These are phyloP conservation scores for Urocitellus parryii DNA, from an alignment of 2,113 vertebrate species.

Conservation along the genomic window DNA sequence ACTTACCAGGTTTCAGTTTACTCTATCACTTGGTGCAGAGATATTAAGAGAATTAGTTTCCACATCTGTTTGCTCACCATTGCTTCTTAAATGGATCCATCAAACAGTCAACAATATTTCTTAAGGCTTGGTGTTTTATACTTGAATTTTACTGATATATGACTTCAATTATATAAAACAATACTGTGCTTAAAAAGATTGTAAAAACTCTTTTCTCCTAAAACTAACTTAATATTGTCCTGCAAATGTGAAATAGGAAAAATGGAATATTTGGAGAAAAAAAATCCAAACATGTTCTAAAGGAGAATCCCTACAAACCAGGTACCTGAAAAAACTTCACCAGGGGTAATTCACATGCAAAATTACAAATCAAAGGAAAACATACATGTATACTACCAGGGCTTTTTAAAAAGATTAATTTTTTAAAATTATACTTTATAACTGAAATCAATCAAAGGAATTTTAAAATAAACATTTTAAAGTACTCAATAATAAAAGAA, in stretches of 20 bases:
- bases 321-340: fast-evolving
- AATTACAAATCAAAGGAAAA: not conserved
- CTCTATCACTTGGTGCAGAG: not conserved
- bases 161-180: not conserved
- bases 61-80: not conserved
- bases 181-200: not conserved
- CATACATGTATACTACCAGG: not conserved
- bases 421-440: not conserved
- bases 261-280: not conserved
- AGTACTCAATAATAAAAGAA: not conserved
- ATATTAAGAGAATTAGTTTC: not conserved
- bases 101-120: not conserved
- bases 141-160: not conserved
- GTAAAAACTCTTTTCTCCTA: not conserved
- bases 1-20: not conserved
- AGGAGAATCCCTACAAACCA: not conserved
- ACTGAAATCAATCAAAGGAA: not conserved
- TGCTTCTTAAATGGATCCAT: not conserved
- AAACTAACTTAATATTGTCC: not conserved
- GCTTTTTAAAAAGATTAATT: not conserved
- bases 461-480: not conserved
- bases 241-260: not conserved
- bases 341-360: not conserved
- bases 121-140: not conserved
- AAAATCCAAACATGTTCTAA: not conserved